Conservation (phyloP, 2,888 invertebrate species). For the Deilephila elpenor region DNA sequence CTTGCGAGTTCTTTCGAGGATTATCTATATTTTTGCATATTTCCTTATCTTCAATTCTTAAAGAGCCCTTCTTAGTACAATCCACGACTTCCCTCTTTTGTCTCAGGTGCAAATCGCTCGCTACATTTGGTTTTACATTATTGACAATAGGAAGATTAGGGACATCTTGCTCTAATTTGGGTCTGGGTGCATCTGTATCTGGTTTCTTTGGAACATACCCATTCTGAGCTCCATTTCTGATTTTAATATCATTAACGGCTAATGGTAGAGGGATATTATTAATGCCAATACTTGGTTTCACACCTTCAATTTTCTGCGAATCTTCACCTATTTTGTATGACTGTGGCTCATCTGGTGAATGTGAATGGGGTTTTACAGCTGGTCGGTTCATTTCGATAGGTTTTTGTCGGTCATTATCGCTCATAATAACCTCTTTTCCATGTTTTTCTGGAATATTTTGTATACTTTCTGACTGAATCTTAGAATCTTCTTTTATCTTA, state of each 20-base stretch:
- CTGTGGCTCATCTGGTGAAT: slow-evolving; percentile 71
- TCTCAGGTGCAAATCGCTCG: slow-evolving; percentile 40
- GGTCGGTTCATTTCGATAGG: neutral
- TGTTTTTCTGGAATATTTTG: neutral
- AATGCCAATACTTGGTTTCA: slow-evolving; percentile 39
- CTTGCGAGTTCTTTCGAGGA: slow-evolving; percentile 37
- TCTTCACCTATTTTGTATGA: slow-evolving; percentile 74
- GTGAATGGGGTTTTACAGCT: slow-evolving; percentile 5
- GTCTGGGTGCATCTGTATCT: slow-evolving; percentile 15
- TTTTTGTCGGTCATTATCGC: neutral
- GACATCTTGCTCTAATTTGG: neutral
- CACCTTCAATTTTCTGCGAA: slow-evolving; percentile 38
- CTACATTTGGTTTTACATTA: slow-evolving; percentile 29
- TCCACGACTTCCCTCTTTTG: slow-evolving; percentile 71
- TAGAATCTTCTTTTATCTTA: neutral
- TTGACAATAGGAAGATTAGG: slow-evolving; percentile 22
- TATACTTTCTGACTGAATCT: neutral
- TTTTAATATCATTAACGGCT: slow-evolving; percentile 52
- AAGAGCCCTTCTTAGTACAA: slow-evolving; percentile 57
- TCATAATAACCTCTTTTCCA: slow-evolving; percentile 7
- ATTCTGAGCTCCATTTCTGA: slow-evolving; percentile 41
- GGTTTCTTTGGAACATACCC: slow-evolving; percentile 27
- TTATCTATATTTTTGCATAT: slow-evolving; percentile 58
- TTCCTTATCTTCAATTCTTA: slow-evolving; percentile 62
- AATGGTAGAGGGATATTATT: slow-evolving; percentile 63